Conservation (phyloP, 2,797 vertebrate genomes). For the Myotis daubentonii region DNA sequence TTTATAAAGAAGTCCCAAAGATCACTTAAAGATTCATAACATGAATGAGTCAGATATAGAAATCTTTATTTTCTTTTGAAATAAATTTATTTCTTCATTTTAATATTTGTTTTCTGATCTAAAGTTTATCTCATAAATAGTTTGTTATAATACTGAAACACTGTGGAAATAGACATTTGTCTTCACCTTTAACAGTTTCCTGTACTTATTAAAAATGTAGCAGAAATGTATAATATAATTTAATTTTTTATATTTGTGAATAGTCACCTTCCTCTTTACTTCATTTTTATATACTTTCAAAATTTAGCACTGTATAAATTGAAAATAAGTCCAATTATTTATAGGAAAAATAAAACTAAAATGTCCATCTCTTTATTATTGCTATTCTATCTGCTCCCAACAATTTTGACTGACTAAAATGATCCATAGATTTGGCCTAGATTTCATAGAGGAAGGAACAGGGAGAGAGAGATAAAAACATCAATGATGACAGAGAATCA, state of each 20-base stretch:
- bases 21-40: conserved; percentile 39
- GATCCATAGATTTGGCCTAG: conserved; percentile 9
- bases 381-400: neutral
- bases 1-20: conserved; percentile 41
- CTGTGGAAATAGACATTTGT: conserved; percentile 1
- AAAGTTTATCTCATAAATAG: neutral
- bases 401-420: conserved; percentile 25
- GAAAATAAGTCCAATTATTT: conserved; percentile 9
- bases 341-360: neutral
- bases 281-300: conserved; percentile 10
- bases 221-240: conserved; percentile 10
- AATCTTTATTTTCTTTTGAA: conserved; percentile 22
- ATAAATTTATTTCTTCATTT: conserved; percentile 43
- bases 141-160: neutral
- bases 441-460: no score
- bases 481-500: no score
- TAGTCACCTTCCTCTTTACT: neutral
- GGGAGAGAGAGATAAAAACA: no score
- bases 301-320: neutral
- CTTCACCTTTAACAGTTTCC: neutral
- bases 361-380: conserved; percentile 23
- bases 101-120: conserved; percentile 15
- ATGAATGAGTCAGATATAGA: conserved; percentile 2
- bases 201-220: neutral
- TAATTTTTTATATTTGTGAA: conserved; percentile 40